Evolutionary conservation across 2,888 invertebrate genomes (phyloP).

Genomic region (Yponomeuta malinellus): DNA sequence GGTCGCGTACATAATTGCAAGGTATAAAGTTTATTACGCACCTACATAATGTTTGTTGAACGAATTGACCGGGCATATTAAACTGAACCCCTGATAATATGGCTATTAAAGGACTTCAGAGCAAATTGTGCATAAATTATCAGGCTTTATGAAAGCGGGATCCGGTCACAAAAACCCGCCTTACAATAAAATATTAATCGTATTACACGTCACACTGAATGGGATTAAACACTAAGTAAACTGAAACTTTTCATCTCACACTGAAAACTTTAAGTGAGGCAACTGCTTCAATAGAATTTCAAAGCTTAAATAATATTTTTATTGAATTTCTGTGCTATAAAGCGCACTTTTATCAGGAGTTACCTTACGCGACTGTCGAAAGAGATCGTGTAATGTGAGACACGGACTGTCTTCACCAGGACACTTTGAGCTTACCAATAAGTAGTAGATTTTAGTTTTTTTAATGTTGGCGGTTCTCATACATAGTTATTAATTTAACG

Average conservation of each 20-base stretch:
- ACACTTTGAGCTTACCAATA: too few relatives aligned
- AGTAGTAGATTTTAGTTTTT: too few relatives aligned
- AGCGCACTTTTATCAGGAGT: not conserved
- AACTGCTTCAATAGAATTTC: not conserved
- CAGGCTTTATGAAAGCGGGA: conserved; percentile 4
- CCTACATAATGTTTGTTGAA: conserved; percentile 21
- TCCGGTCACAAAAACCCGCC: not conserved
- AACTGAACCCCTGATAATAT: conserved; percentile 20
- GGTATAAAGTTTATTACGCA: conserved; percentile 25
- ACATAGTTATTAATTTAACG: too few relatives aligned
- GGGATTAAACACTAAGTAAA: not conserved
- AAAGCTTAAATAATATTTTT: not conserved
- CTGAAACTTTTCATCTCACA: not conserved
- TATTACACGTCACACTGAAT: not conserved
- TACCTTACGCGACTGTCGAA: not conserved
- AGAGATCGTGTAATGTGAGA: not conserved
- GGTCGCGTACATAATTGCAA: conserved; percentile 16
- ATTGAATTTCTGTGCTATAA: not conserved
- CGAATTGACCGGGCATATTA: conserved; percentile 21
- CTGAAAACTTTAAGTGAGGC: not conserved
- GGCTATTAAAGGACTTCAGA: conserved; percentile 22
- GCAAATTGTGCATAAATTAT: conserved; percentile 24
- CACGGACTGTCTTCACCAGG: too few relatives aligned
- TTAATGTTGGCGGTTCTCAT: too few relatives aligned
- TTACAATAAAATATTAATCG: not conserved